Percentiles rank a stretch among this genome's conserved stretches.
These are phyloP conservation scores for Trididemnum nubilum DNA, from an alignment of 23 tunicate species.

Conservation along the genomic window DNA sequence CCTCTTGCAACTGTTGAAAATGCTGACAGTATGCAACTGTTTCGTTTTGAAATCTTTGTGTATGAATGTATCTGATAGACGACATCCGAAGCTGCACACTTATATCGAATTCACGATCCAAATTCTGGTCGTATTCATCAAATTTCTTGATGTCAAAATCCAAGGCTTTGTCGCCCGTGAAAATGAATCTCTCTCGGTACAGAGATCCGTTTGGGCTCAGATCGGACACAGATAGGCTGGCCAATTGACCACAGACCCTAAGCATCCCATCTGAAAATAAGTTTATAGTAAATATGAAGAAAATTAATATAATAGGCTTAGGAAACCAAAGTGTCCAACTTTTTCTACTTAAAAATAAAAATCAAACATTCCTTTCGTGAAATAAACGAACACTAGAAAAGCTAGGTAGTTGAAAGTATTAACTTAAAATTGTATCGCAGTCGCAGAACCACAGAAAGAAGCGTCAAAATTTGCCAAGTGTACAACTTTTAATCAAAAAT, in stretches of 20 bases:
- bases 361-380: too few species aligned
- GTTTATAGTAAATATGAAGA: too few species aligned
- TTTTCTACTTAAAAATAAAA: too few species aligned
- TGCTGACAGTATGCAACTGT: constrained; percentile 89
- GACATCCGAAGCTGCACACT: constrained; percentile 78
- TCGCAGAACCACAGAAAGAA: too few species aligned
- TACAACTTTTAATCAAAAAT: too few species aligned
- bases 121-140: constrained; percentile 69
- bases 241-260: constrained; percentile 78
- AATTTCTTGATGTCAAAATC: constrained; percentile 84
- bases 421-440: too few species aligned
- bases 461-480: too few species aligned
- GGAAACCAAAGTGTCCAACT: too few species aligned
- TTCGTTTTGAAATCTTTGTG: constrained; percentile 98
- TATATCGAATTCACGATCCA: constrained; percentile 78
- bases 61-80: constrained; percentile 87
- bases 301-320: too few species aligned
- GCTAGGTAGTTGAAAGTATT: too few species aligned
- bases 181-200: constrained; percentile 86
- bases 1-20: constrained; percentile 98
- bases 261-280: constrained; percentile 63
- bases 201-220: constrained; percentile 81
- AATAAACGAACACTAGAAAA: too few species aligned
- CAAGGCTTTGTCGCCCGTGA: constrained; percentile 75
- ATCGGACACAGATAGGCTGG: constrained; percentile 77